phyloP scores from a whole-genome alignment of 2,113 vertebrate species.

The Leptodactylus fuscus region DNA sequence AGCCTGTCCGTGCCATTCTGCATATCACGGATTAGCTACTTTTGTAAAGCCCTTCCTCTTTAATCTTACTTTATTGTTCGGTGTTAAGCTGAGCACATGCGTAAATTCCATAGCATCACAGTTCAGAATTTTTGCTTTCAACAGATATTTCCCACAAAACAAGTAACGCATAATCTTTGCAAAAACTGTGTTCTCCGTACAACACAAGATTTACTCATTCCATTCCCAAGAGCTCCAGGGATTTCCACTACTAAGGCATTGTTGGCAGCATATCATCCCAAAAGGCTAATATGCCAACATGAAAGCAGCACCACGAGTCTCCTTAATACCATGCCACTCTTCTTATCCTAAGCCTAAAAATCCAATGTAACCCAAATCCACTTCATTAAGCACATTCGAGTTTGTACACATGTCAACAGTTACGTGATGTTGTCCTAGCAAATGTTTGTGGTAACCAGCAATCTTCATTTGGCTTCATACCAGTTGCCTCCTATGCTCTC shows the following conservation, averaged over 20 bases:
- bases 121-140: constrained; percentile 37
- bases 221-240: constrained; percentile 17
- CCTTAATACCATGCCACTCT: constrained; percentile 19
- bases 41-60: constrained; percentile 9
- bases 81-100: constrained; percentile 39
- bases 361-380: not conserved
- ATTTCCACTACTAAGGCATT: not conserved
- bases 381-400: not conserved
- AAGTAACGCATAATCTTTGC: constrained; percentile 3
- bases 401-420: not conserved
- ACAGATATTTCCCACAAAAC: constrained; percentile 33
- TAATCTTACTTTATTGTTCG: constrained; percentile 29
- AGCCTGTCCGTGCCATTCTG: constrained; percentile 5
- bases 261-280: constrained; percentile 20
- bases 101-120: constrained; percentile 31
- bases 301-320: constrained; percentile 39
- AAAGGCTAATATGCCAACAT: not conserved
- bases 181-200: not conserved
- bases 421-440: not conserved
- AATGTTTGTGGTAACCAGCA: not conserved
- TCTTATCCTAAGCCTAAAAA: not conserved
- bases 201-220: constrained; percentile 21
- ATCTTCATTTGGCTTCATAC: not conserved
- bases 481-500: not conserved
- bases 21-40: constrained; percentile 42